Conservation (phyloP, 2,888 invertebrate species). For the Brenthis daphne region DNA sequence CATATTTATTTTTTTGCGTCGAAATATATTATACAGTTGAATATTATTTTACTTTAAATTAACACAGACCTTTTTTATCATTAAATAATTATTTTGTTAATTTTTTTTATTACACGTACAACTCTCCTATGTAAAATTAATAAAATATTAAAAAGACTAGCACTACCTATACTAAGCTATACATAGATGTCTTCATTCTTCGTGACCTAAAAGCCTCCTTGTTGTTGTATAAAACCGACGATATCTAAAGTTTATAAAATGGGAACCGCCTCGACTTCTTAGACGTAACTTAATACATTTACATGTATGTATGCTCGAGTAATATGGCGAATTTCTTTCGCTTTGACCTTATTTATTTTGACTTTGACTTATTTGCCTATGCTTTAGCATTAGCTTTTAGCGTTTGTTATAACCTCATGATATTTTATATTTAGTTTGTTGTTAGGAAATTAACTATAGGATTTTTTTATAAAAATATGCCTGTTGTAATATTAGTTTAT, state of each 20-base stretch:
- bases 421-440: too few species aligned
- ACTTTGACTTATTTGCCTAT: neutral
- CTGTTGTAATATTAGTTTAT: too few species aligned
- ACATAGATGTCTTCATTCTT: conserved; percentile 48
- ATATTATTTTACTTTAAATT: too few species aligned
- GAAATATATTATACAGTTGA: too few species aligned
- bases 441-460: too few species aligned
- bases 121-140: conserved; percentile 10
- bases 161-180: conserved; percentile 31
- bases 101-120: too few species aligned
- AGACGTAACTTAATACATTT: conserved; percentile 38
- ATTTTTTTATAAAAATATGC: too few species aligned
- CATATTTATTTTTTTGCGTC: neutral
- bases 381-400: neutral
- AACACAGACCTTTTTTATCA: too few species aligned
- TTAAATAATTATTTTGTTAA: too few species aligned
- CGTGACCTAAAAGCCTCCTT: conserved; percentile 62
- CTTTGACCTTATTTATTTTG: conserved; percentile 27
- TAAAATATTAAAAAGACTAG: conserved; percentile 32
- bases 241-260: conserved; percentile 59
- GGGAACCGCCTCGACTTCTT: conserved; percentile 41
- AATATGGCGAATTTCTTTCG: conserved; percentile 61
- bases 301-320: conserved; percentile 48
- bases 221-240: conserved; percentile 46
- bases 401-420: too few species aligned